Evolutionary conservation across 2,113 vertebrate genomes (phyloP), one percentile per base, ranked within the genome.

Genomic region (Antidorcas marsupialis): DNA sequence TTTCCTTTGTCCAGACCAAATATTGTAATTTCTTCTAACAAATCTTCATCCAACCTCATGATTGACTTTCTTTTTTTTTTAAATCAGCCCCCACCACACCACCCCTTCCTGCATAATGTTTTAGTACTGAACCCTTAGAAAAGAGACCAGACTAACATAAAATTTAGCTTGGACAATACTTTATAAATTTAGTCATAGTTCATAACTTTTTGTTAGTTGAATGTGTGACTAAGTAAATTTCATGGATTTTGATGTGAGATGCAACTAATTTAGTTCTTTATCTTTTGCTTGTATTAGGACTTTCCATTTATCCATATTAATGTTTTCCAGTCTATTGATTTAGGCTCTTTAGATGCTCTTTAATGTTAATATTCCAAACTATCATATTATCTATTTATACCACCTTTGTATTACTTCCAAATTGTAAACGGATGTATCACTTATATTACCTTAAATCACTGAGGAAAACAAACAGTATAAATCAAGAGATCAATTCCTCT

Each of bases 391-490:
- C 30, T 76, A 53, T 71, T 87, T 89, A 90, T 85, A 50, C 2
- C 5, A 47, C 81, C 27, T 95, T 85, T 94, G 52, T 82, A 91
- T 94, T 17, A 97, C 86, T 95, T 96, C 53, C 36, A 95, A 76
- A 85, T 90, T 96, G 57, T 96, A 87, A 95, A 92, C 78, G 16
- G 57, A 88, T 97, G 14, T 81, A 90, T 96, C 94, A 53, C n/a
- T 94, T 87, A 15, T 95, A 90, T 79, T 82, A 67, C 23, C 50
- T 95, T 96, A 96, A 97, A 95, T 96, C 43, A 93, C 27, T 23
- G 33, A 94, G 50, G 91, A 82, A 93, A 95, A 96, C 97, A 96
- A 97, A 85, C 30, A 52, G 27, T 83, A 92, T 96, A 94, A 95
- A 96, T 94, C 82, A 94, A 95, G 36, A 91, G 53, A 96, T 96